phyloP scores from a whole-genome alignment of 2,888 invertebrate species.

The Clusia tigrina region DNA sequence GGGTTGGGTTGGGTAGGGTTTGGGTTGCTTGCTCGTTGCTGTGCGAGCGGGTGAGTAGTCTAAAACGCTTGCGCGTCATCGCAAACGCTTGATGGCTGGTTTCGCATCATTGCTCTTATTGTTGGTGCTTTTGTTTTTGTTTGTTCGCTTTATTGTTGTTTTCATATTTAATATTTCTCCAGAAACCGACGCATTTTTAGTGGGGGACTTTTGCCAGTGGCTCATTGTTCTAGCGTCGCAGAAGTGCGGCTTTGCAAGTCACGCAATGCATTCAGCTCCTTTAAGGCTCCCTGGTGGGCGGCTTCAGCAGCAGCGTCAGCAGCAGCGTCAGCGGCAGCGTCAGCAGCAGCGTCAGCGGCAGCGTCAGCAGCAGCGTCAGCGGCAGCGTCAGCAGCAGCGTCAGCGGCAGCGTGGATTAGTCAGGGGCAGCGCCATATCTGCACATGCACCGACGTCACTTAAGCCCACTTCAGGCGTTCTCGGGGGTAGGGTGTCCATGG shows the following conservation, averaged over 20 bases:
- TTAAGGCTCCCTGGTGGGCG: too few species aligned
- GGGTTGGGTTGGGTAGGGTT: neutral
- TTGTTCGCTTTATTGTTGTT: neutral
- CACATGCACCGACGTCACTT: too few species aligned
- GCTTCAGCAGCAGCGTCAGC: too few species aligned
- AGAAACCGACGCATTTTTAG: neutral
- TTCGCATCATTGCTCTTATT: neutral
- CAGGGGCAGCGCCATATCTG: too few species aligned
- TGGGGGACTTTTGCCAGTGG: neutral
- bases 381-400: too few species aligned
- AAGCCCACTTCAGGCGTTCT: too few species aligned
- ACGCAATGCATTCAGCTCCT: too few species aligned
- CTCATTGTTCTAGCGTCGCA: neutral
- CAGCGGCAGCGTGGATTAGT: too few species aligned
- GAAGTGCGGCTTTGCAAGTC: neutral
- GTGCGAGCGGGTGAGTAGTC: slow-evolving; percentile 11
- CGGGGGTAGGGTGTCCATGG: too few species aligned
- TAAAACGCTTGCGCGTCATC: slow-evolving; percentile 28
- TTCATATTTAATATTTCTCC: slow-evolving; percentile 7
- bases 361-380: too few species aligned
- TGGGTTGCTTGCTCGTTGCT: neutral
- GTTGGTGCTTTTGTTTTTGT: neutral
- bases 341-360: too few species aligned
- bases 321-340: too few species aligned
- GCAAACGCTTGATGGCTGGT: neutral